Evolutionary conservation across 2,888 invertebrate genomes (phyloP), one percentile per base, ranked within the genome.

Genomic region (Gibbula magus): DNA sequence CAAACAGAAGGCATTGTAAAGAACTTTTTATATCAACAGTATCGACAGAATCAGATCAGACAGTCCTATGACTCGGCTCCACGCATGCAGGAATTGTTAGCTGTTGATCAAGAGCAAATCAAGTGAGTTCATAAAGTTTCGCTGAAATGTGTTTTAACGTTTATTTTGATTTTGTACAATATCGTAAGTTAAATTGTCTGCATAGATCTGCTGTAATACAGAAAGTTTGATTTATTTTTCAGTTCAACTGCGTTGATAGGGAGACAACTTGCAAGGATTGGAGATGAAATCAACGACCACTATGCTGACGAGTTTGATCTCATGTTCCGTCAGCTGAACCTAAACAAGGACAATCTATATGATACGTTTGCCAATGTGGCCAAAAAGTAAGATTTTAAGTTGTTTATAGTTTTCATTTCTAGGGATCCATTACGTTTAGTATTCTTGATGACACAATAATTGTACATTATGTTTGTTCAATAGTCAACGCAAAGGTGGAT

Each of bases 241-340:
- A 92, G 92, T 51, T 87, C 88, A 54, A 87, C 89, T 56, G 86
- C 91, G 45, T 87, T 89, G 74, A 89, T 93, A 70, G 92, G 92
- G 5, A 81, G 92, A 22, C 91, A 91, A 81, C 82, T 93, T 82
- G 92, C 92, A 0, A 85, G 85, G 67, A 90, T 92, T 25, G 92
- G 92, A 8, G 93, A 92, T 85, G 92, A 92, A 73, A 89, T 93
- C 80, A 91, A 92, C 74, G 84, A 86, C 54, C 86, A 88, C 75
- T 92, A 92, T 83, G 86, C 86, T 25, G 83, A 86, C 51, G 89
- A 90, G 78, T 91, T 93, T 86, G 86, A 87, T 77, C 82, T 84
- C 20, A 89, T 93, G 91, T 90, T 91, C 18, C 76, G 82, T 32
- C 82, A 83, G 67, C 85, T 93, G n/a, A 85, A 87, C 73, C 84